phyloP scores from a whole-genome alignment of 2,888 invertebrate genomes.

The Bibio marci region DNA sequence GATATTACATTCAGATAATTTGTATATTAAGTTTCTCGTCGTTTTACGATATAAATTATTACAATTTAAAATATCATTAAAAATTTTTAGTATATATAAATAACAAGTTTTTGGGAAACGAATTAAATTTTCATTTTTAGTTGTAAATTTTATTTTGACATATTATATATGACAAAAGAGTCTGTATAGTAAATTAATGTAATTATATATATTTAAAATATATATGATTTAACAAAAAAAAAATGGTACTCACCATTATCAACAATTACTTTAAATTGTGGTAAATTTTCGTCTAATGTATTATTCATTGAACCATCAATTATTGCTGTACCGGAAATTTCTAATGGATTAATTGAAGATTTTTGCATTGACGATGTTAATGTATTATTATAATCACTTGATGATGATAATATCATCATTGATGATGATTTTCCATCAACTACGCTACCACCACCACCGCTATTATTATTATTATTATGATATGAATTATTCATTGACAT shows the following conservation, averaged over 20 bases:
- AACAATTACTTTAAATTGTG: constrained; percentile 1
- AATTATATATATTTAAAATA: neutral
- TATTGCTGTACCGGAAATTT: neutral
- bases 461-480: neutral
- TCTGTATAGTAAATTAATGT: neutral
- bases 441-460: neutral
- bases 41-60: no score
- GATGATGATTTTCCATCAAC: neutral
- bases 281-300: neutral
- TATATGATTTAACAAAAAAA: neutral
- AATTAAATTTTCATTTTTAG: no score
- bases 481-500: constrained; percentile 1
- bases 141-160: no score
- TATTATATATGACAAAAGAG: neutral
- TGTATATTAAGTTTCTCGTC: no score
- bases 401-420: neutral
- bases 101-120: no score
- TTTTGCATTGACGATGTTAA: neutral
- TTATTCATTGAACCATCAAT: neutral
- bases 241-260: constrained; percentile 4
- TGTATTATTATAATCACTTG: neutral
- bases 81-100: no score
- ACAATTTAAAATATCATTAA: no score
- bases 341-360: constrained; percentile 1
- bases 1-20: no score